Evolutionary conservation across 2,888 invertebrate genomes (phyloP).

Genomic region (Eumacrocentrus americanus): DNA sequence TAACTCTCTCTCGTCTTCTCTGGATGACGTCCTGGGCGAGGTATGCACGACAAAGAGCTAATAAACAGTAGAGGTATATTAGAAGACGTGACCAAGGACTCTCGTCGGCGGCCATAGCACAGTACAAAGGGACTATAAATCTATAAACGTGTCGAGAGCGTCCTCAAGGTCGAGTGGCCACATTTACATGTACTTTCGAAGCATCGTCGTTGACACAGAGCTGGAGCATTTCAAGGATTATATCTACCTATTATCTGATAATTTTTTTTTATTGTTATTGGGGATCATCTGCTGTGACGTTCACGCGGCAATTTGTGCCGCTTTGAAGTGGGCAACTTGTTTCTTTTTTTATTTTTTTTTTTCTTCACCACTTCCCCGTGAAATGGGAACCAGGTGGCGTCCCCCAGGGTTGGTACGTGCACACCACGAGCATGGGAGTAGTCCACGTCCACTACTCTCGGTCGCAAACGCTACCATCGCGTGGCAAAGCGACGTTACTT

Average conservation of each 20-base stretch:
- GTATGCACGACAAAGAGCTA: constrained; percentile 42
- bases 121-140: constrained; percentile 53
- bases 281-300: neutral
- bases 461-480: constrained; percentile 39
- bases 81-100: constrained; percentile 8
- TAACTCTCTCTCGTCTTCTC: constrained; percentile 19
- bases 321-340: neutral
- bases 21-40: constrained; percentile 9
- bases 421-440: neutral
- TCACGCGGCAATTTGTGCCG: constrained; percentile 1
- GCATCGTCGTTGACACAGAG: too few relatives aligned
- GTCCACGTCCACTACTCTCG: constrained; percentile 18
- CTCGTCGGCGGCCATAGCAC: constrained; percentile 23
- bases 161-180: constrained; percentile 27
- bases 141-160: constrained; percentile 53
- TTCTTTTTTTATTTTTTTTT: constrained; percentile 1
- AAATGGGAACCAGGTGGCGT: constrained; percentile 20
- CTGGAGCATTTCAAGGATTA: too few relatives aligned
- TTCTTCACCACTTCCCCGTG: neutral
- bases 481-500: constrained; percentile 48
- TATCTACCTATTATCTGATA: neutral
- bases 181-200: neutral
- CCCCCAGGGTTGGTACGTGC: constrained; percentile 15
- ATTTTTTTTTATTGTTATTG: neutral
- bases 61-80: constrained; percentile 36